Percentiles rank a stretch among this genome's conserved stretches.
These are phyloP conservation scores for Tachina lurida DNA, from an alignment of 2,888 invertebrate species.

Conservation along the genomic window DNA sequence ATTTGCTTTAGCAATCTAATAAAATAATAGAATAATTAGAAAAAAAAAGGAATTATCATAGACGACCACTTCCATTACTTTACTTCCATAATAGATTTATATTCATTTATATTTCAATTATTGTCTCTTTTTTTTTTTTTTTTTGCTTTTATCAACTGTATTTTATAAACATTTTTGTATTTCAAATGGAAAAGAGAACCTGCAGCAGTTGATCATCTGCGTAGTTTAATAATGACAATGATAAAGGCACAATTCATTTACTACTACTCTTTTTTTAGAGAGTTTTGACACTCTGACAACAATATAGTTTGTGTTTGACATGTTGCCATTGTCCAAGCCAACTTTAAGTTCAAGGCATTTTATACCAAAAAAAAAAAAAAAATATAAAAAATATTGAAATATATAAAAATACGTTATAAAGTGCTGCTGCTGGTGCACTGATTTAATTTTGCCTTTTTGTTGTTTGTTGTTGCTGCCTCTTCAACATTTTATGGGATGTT, in stretches of 20 bases:
- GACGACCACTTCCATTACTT: not conserved
- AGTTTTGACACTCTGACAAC: slow-evolving; percentile 52
- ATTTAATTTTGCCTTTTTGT: slow-evolving; percentile 50
- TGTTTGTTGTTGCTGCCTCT: slow-evolving; percentile 28
- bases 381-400: too few species aligned
- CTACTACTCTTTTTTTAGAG: slow-evolving; percentile 15
- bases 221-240: slow-evolving; percentile 52
- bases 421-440: slow-evolving; percentile 52
- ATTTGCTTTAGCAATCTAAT: not conserved
- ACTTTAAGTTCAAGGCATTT: slow-evolving; percentile 15
- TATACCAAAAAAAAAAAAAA: slow-evolving; percentile 7
- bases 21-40: slow-evolving; percentile 15
- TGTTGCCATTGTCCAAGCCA: slow-evolving; percentile 49
- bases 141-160: slow-evolving; percentile 31
- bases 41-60: slow-evolving; percentile 28
- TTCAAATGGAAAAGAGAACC: not conserved
- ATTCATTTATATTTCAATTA: slow-evolving; percentile 24
- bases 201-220: slow-evolving; percentile 28
- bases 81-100: slow-evolving; percentile 45
- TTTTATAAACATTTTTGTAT: slow-evolving; percentile 37
- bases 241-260: slow-evolving; percentile 28
- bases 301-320: slow-evolving; percentile 44
- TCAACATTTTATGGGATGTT: slow-evolving; percentile 31
- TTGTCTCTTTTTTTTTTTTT: not conserved
- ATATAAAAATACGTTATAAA: slow-evolving; percentile 41